These are phyloP conservation scores for Morpho achilles DNA, from an alignment of 2,888 invertebrate genomes.

Conservation along the genomic window DNA sequence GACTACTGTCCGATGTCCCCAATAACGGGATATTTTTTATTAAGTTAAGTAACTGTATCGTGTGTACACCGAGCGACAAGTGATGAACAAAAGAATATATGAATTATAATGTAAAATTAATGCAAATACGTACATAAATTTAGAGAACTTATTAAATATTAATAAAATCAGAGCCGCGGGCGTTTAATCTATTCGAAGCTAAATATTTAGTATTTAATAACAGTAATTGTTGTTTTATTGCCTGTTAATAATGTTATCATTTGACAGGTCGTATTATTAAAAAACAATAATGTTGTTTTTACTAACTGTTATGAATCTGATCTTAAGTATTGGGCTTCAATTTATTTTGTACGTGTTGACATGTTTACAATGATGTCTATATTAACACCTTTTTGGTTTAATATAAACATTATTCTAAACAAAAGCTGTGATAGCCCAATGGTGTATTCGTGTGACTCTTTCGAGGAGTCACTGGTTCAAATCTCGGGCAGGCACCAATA, in stretches of 20 bases:
- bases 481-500: too few species aligned
- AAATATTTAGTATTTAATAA: slow-evolving; percentile 24
- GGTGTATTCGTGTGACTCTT: too few species aligned
- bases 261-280: background rate
- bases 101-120: slow-evolving; percentile 35
- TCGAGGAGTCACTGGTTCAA: too few species aligned
- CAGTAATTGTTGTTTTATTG: slow-evolving; percentile 27
- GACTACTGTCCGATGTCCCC: slow-evolving; percentile 55
- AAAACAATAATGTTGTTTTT: too few species aligned
- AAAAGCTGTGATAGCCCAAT: too few species aligned
- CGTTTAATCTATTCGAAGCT: slow-evolving; percentile 25
- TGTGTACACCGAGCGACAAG: slow-evolving; percentile 37
- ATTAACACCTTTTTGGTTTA: too few species aligned
- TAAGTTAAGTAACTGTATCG: slow-evolving; percentile 43
- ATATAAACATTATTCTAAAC: too few species aligned
- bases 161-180: slow-evolving; percentile 26
- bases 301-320: too few species aligned
- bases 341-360: too few species aligned
- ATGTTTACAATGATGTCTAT: too few species aligned
- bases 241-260: slow-evolving; percentile 14
- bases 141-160: slow-evolving; percentile 25
- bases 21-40: slow-evolving; percentile 19
- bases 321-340: too few species aligned
- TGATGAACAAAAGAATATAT: slow-evolving; percentile 34
- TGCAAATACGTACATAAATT: slow-evolving; percentile 32